phyloP scores from a whole-genome alignment of 2,888 invertebrate species.

The Drosophila birchii region DNA sequence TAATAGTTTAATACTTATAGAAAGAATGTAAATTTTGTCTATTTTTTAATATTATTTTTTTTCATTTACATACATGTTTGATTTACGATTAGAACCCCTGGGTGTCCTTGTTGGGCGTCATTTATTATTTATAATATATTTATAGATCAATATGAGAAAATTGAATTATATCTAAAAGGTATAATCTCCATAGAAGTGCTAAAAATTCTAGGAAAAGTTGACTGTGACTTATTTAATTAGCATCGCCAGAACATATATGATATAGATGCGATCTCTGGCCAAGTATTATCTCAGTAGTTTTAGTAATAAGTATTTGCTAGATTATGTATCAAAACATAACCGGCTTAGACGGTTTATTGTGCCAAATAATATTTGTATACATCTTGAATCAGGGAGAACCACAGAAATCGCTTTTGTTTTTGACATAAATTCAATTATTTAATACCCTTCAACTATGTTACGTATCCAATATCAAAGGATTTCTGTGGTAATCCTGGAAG shows the following conservation, averaged over 20 bases:
- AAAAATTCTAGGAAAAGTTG: not conserved
- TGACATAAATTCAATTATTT: not conserved
- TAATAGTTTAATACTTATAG: not conserved
- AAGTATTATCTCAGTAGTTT: not conserved
- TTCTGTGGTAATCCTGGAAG: not conserved
- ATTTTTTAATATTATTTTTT: not conserved
- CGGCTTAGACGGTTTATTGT: conserved; percentile 6
- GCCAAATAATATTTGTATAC: not conserved
- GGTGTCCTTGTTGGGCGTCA: not conserved
- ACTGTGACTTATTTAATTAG: not conserved
- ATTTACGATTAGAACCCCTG: not conserved
- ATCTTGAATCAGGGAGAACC: not conserved
- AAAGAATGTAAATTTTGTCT: not conserved
- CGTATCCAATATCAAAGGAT: not conserved
- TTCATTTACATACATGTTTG: not conserved
- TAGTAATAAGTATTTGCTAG: not conserved
- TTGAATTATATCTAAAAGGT: not conserved
- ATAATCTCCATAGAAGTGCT: not conserved
- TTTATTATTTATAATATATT: not conserved
- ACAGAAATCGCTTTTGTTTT: not conserved
- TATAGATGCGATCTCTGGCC: not conserved
- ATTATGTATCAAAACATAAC: not conserved
- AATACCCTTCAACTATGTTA: not conserved
- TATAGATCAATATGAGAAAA: not conserved
- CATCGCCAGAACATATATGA: not conserved